Evolutionary conservation across 2,888 invertebrate species (phyloP).

Genomic region (Drosophila parthenogenetica): DNA sequence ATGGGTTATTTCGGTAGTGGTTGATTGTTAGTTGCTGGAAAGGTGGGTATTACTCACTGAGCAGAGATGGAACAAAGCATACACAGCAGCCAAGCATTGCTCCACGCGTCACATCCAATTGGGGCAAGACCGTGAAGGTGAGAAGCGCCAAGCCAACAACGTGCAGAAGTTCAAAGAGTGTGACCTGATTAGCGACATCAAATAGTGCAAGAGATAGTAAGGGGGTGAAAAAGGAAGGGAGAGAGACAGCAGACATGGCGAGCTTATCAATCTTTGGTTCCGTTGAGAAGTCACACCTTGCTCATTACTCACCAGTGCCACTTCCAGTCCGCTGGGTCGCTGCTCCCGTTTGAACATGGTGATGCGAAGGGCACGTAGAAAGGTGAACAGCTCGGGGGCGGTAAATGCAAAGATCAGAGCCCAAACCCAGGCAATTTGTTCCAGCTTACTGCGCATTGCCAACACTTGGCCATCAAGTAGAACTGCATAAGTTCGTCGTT

Average conservation of each 20-base stretch:
- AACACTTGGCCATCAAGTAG: slow-evolving; percentile 43
- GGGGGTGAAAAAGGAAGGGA: not conserved
- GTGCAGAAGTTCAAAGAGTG: slow-evolving; percentile 92
- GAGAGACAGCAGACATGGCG: not conserved
- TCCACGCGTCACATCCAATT: slow-evolving; percentile 92
- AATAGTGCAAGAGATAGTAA: not conserved
- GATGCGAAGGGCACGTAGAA: slow-evolving; percentile 89
- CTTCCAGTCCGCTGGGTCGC: slow-evolving; percentile 86
- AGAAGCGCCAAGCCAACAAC: slow-evolving; percentile 91
- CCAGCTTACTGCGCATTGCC: slow-evolving; percentile 85
- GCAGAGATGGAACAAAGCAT: slow-evolving; percentile 92
- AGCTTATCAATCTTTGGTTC: slow-evolving; percentile 60
- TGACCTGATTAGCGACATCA: slow-evolving; percentile 83
- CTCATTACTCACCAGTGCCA: slow-evolving; percentile 86
- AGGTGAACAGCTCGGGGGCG: slow-evolving; percentile 91
- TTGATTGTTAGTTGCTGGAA: slow-evolving; percentile 6
- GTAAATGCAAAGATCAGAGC: slow-evolving; percentile 90
- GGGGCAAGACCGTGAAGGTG: slow-evolving; percentile 91
- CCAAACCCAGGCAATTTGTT: slow-evolving; percentile 92
- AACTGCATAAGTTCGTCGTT: slow-evolving; percentile 35
- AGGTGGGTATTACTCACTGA: slow-evolving; percentile 86
- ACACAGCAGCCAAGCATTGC: slow-evolving; percentile 94
- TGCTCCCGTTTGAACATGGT: slow-evolving; percentile 90
- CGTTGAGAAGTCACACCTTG: slow-evolving; percentile 1
- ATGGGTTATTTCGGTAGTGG: not conserved